Percentiles rank a stretch among this genome's conserved stretches.
phyloP scores from a whole-genome alignment of 2,888 invertebrate species.

The Chrysolina haemoptera region DNA sequence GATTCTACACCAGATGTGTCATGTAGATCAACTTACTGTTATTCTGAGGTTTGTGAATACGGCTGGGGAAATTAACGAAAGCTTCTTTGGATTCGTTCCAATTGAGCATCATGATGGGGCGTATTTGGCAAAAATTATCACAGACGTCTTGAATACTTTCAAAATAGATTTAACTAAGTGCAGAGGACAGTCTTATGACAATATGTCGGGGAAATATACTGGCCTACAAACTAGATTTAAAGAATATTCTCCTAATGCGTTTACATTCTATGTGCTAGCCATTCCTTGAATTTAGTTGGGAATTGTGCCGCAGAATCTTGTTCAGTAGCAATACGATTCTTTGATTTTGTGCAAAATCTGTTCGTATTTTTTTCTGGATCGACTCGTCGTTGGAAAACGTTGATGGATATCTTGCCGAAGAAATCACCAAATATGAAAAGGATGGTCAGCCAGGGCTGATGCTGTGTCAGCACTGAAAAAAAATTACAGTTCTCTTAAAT shows the following conservation, averaged over 20 bases:
- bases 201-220: slow-evolving; percentile 21
- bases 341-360: slow-evolving; percentile 20
- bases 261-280: slow-evolving; percentile 16
- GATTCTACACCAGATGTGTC: slow-evolving; percentile 20
- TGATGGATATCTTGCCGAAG: slow-evolving; percentile 18
- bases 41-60: slow-evolving; percentile 19
- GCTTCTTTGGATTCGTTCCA: slow-evolving; percentile 18
- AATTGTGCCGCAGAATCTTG: no score
- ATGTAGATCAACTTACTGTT: no score
- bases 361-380: slow-evolving; percentile 12
- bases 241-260: slow-evolving; percentile 7
- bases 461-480: no score
- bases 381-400: slow-evolving; percentile 22
- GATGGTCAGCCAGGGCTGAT: slow-evolving; percentile 17
- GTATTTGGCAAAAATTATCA: slow-evolving; percentile 23
- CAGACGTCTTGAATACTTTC: slow-evolving; percentile 11
- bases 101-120: slow-evolving; percentile 10
- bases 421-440: slow-evolving; percentile 19
- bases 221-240: slow-evolving; percentile 12
- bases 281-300: no score
- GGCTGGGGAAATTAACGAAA: slow-evolving; percentile 8
- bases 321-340: slow-evolving; percentile 5
- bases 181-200: slow-evolving; percentile 18
- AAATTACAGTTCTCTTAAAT: slow-evolving; percentile 7
- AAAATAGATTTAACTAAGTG: neutral